Percentiles rank a stretch among this genome's conserved stretches.
Conservation (phyloP, 1,140 invertebrate genomes). For the Plodia interpunctella region DNA sequence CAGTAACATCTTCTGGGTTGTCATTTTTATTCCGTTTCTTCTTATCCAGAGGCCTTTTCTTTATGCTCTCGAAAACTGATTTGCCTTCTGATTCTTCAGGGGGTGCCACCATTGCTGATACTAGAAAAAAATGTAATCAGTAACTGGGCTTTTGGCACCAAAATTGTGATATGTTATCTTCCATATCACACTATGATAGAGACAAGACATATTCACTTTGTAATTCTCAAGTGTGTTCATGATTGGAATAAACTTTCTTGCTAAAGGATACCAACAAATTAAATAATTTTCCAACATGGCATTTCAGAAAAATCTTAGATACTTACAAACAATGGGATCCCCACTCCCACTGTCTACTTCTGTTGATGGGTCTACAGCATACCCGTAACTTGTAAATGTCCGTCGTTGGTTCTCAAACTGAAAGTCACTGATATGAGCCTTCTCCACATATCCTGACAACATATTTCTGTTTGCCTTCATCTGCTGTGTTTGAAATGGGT, state of each 20-base stretch:
- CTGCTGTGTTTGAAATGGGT: constrained; percentile 94
- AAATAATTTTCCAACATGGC: too few species aligned
- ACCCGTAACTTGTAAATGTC: constrained; percentile 95
- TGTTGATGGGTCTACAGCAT: constrained; percentile 95
- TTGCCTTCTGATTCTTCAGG: constrained; percentile 79
- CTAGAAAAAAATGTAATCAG: constrained; percentile 36
- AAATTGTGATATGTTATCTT: too few species aligned
- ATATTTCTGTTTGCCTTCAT: constrained; percentile 93
- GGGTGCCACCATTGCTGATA: constrained; percentile 62
- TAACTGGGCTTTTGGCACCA: constrained; percentile 28
- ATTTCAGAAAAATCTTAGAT: too few species aligned
- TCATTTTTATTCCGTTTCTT: constrained; percentile 95
- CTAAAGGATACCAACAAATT: too few species aligned
- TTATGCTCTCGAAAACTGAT: constrained; percentile 93
- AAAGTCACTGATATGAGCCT: constrained; percentile 96
- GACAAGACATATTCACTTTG: too few species aligned
- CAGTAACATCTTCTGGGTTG: constrained; percentile 94
- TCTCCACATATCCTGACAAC: constrained; percentile 95
- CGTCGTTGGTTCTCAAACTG: constrained; percentile 98
- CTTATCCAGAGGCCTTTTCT: constrained; percentile 86
- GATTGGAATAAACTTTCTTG: too few species aligned
- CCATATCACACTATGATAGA: too few species aligned
- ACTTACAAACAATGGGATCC: constrained; percentile 83
- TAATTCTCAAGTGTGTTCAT: too few species aligned
- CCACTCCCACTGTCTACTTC: constrained; percentile 81